Base-by-base conservation (phyloP, 2,113 vertebrate species). In the Carassius carassius region DNA sequence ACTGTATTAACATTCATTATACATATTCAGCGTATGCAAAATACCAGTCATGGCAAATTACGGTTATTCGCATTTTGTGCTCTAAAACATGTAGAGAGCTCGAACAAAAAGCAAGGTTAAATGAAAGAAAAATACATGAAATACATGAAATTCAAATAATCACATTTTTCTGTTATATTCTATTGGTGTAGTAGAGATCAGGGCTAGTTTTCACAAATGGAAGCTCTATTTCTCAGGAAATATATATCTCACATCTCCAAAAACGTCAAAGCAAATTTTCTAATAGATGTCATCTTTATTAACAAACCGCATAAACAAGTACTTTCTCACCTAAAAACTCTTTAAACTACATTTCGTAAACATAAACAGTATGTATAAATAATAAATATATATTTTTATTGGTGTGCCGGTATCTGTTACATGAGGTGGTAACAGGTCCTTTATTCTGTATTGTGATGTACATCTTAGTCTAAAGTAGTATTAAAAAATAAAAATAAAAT, bases 1-100 rank as follows among this genome's bases (percentile, higher is more conserved):
- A 91, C 88, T 89, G 74, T 73, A 90, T 90, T 91, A 82, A 84
- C 75, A 89, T 90, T 89, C 87, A 84, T 25, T 86, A 89, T 88
- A 89, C 89, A 91, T 90, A 92, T 91, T 92, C 88, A 91, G 81
- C 23, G 62, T 80, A 90, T 91, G 84, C 85, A 88, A 91, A 90
- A 88, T 74, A 79, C 69, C 74, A 80, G 62, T 78, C n/a, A 51
- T 74, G 86, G 74, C 85, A 85, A 86, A 89, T 89, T 63, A 84
- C 76, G 87, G 80, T 82, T 72, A 84, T 63, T 83, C 70, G 56
- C 62, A 63, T 82, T 84, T 88, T 9, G 69, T 60, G 67, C 29
- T 69, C 67, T 51, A 32, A 35, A 65, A 44, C 29, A 41, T 70
- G 75, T 12, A 65, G 25, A 69, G 25, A 76, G 49, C 19, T 62